Base-by-base conservation (phyloP, 2,797 vertebrate genomes). In the Antennarius maculatus region DNA sequence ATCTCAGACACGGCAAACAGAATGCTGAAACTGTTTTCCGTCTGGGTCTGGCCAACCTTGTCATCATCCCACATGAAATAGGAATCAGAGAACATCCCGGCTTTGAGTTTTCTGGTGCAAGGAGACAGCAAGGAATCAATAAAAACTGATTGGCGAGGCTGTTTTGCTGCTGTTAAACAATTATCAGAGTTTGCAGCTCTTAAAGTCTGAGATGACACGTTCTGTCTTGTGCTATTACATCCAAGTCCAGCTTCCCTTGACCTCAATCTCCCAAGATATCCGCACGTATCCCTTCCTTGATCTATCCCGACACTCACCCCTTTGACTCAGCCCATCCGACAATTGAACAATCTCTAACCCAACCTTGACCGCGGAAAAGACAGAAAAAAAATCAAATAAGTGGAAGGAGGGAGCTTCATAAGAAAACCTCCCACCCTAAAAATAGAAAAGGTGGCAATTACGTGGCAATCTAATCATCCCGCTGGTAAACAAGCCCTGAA, bases 391-490 rank as follows among this genome's bases (percentile, higher is more conserved):
- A 68, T 57, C 4, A 16, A 80, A 71, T 48, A 63, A 17, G 57
- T 18, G 54, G 66, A 55, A 80, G 68, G 17, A 70, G 74, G 64
- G 29, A 18, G 53, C 5, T 61, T 77, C 58, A 16, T 61, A 73
- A 74, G 75, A 81, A 77, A 84, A 82, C 63, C 70, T 79, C 74
- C 77, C 63, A 11, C 47, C 74, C 88, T 90, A 89, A 86, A 91
- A 91, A 91, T 90, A 92, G 88, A 87, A 89, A 88, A 83, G 74
- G 87, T 87, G 86, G 89, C 89, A 89, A 92, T 91, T 91, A 92
- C 86, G 65, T 72, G 81, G 76, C 86, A 89, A 89, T 90, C 85
- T 88, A 88, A 91, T 93, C 85, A 88, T 88, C 85, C 80, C 82
- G 79, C 70, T 80, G 78, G 83, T 89, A 90, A 91, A 91, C 81